Base-by-base conservation (phyloP, 92 coral and sea anemone species). In the Paragorgia papillata region DNA sequence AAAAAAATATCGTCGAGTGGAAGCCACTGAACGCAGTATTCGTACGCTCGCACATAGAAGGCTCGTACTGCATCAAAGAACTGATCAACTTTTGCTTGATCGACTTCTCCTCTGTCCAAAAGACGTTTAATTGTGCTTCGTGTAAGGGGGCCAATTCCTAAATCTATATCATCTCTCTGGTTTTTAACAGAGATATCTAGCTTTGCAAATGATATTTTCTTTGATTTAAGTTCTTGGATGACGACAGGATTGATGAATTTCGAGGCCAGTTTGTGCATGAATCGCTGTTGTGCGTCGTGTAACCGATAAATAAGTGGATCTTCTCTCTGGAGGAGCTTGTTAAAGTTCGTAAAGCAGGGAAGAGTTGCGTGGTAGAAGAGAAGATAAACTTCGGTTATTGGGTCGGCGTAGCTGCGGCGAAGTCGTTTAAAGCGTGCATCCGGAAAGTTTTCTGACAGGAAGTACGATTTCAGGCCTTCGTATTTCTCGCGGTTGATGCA, bases 11-110 rank as follows among this genome's bases (percentile, higher is more conserved):
- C 61, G 57, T 73, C 85, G 26, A 85, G 85, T 73, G 85, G 89
- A 31, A 80, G 69, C 88, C 85, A 85, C 43, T 85, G 78, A 9
- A 74, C 71, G 89, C 85, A 85, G 81, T 85, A 85, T 80, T 73
- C 66, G 68, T 63, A 80, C 25, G 85, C 85, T 63, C 68, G 28
- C 33, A n/a, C 64, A 66, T 79, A 85, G 63, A 80, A 79, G 34
- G 30, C 63, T 63, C 85, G 69, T 55, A 85, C 89, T 34, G 65
- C 76, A 26, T 63, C 84, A 74, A 69, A 74, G 73, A 85, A 85
- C 56, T 80, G 66, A 66, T 79, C 81, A 34, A 85, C 84, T 26
- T 73, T 57, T 57, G 60, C 22, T 12, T 15, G 53, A 71, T 53
- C 53, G 63, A 80, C 67, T 66, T 85, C 88, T 57, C 88, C 85